These are phyloP conservation scores for Ochropleura plecta DNA, from an alignment of 2,888 invertebrate genomes.

Conservation along the genomic window DNA sequence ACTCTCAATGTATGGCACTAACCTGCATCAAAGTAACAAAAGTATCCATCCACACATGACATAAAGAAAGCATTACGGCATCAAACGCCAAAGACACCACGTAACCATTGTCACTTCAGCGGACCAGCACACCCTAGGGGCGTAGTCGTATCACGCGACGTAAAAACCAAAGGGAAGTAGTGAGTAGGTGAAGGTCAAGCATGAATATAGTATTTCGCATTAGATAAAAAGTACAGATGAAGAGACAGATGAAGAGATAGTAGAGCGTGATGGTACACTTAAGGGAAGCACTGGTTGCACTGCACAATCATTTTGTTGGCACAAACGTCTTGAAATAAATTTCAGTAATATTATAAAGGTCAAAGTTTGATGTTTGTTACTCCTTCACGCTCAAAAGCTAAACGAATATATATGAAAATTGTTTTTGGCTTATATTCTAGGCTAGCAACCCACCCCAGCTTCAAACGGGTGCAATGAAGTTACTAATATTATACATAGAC, in stretches of 20 bases:
- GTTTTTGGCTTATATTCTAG: too few relatives aligned
- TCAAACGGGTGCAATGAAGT: too few relatives aligned
- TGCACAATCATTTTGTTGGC: neutral
- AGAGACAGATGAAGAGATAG: neutral
- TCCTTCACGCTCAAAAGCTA: too few relatives aligned
- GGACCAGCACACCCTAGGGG: slow-evolving; percentile 21
- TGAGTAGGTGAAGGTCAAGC: neutral
- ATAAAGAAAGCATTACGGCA: neutral
- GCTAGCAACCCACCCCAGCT: too few relatives aligned
- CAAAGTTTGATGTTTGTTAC: too few relatives aligned
- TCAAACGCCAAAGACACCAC: neutral
- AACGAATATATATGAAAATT: too few relatives aligned
- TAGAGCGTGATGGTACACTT: neutral
- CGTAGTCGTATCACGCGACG: neutral
- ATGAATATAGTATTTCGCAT: neutral
- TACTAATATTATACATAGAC: too few relatives aligned
- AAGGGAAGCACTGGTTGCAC: too few relatives aligned
- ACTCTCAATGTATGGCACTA: neutral
- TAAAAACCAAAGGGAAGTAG: slow-evolving; percentile 20
- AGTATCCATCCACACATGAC: neutral
- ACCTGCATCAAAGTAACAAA: neutral
- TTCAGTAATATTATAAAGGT: neutral
- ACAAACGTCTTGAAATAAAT: neutral
- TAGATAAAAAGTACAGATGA: neutral
- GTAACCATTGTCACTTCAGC: slow-evolving; percentile 31